These are phyloP conservation scores for Pagetopsis macropterus DNA, from an alignment of 2,797 vertebrate species.

Conservation along the genomic window DNA sequence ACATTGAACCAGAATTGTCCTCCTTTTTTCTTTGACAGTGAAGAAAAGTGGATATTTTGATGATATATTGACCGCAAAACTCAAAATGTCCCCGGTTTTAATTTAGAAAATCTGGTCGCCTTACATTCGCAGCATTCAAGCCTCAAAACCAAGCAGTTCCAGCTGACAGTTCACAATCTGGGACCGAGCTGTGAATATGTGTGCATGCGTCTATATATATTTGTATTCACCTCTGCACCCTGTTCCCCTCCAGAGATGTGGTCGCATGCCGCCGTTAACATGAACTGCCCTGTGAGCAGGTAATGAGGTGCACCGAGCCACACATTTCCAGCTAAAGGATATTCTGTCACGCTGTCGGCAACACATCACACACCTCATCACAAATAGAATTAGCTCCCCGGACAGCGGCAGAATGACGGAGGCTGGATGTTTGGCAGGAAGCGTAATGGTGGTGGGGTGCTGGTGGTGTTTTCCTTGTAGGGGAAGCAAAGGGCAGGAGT, in stretches of 20 bases:
- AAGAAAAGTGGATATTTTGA: too few species aligned
- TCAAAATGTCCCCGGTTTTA: too few species aligned
- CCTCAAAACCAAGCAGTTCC: conserved; percentile 10
- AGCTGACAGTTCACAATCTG: conserved; percentile 14
- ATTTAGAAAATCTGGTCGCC: too few species aligned
- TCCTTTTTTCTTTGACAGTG: too few species aligned
- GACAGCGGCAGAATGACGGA: conserved; percentile 59
- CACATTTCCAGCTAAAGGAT: conserved; percentile 43
- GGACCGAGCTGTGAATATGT: not conserved
- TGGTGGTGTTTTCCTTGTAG: conserved; percentile 59
- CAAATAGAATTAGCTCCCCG: conserved; percentile 71
- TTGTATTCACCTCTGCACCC: conserved; percentile 26
- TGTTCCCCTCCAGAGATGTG: conserved; percentile 30
- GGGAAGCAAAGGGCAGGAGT: conserved; percentile 56
- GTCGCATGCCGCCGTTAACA: conserved; percentile 32
- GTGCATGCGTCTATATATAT: not conserved
- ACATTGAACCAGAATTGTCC: too few species aligned
- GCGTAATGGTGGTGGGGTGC: conserved; percentile 54
- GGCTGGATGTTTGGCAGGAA: conserved; percentile 55
- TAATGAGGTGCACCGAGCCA: conserved; percentile 41
- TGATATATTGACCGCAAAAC: too few species aligned
- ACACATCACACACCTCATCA: conserved; percentile 66
- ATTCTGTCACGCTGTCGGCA: conserved; percentile 39
- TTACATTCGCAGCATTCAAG: conserved; percentile 2
- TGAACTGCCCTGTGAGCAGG: conserved; percentile 34